A percentile compares a stretch with the other conserved stretches of the same genome.
These are phyloP conservation scores for Capreolus pygargus DNA, from an alignment of 2,113 vertebrate genomes.

Conservation along the genomic window DNA sequence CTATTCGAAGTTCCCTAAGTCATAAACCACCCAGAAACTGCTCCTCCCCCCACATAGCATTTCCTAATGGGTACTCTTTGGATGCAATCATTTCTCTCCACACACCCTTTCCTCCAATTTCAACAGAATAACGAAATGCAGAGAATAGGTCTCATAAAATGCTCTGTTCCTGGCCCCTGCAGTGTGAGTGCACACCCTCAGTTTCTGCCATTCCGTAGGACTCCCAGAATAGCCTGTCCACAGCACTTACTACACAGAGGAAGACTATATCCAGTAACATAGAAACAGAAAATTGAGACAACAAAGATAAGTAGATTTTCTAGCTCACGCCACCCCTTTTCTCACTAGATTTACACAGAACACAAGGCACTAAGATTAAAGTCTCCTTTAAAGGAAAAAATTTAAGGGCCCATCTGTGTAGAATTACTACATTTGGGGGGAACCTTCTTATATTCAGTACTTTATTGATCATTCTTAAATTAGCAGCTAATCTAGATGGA, in stretches of 20 bases:
- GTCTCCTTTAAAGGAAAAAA: background rate
- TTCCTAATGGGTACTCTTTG: constrained; percentile 42
- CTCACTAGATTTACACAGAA: background rate
- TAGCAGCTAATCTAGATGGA: background rate
- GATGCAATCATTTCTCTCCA: constrained; percentile 39
- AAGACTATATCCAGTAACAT: background rate
- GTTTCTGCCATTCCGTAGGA: background rate
- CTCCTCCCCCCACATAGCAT: background rate
- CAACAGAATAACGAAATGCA: constrained; percentile 52
- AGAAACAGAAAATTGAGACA: constrained; percentile 8
- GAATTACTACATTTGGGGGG: background rate
- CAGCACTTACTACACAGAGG: background rate
- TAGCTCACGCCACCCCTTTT: background rate
- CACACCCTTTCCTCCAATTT: constrained; percentile 68
- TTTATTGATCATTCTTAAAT: constrained; percentile 6
- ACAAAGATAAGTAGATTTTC: background rate
- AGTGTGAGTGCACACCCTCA: background rate
- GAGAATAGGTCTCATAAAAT: background rate
- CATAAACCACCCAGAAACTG: background rate
- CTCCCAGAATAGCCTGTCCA: background rate
- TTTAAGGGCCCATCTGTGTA: background rate
- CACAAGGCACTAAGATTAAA: background rate
- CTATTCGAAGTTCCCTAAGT: background rate
- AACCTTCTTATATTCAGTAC: background rate
- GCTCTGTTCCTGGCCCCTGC: background rate